Evolutionary conservation across 2,888 invertebrate genomes (phyloP).

Genomic region (Cheilosia vernalis): DNA sequence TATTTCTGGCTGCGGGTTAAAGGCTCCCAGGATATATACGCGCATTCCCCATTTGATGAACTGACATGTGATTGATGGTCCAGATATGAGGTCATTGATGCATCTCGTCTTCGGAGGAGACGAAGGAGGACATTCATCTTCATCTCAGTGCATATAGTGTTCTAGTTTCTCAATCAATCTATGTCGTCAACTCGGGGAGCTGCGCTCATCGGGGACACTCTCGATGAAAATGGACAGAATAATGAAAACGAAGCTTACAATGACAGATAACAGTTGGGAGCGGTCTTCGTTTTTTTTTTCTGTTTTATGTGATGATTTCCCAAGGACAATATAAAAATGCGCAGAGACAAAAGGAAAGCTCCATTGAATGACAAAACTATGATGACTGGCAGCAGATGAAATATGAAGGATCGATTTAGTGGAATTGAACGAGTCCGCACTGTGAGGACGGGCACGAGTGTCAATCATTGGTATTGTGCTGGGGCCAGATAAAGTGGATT

Average conservation of each 20-base stretch:
- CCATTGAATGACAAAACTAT: slow-evolving; percentile 67
- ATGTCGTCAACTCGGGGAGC: slow-evolving; percentile 49
- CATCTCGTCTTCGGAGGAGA: slow-evolving; percentile 39
- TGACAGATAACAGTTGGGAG: slow-evolving; percentile 72
- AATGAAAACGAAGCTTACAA: slow-evolving; percentile 68
- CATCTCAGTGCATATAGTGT: slow-evolving; percentile 41
- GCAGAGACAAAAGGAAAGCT: slow-evolving; percentile 63
- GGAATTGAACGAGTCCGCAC: slow-evolving; percentile 50
- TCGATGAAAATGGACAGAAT: slow-evolving; percentile 68
- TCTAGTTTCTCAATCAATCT: slow-evolving; percentile 74
- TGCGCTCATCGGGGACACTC: slow-evolving; percentile 56
- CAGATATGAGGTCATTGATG: slow-evolving; percentile 73
- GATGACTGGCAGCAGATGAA: slow-evolving; percentile 74
- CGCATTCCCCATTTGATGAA: slow-evolving; percentile 72
- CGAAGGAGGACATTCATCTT: slow-evolving; percentile 68
- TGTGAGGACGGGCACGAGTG: slow-evolving; percentile 25
- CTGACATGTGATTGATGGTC: slow-evolving; percentile 71
- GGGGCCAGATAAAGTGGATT: slow-evolving; percentile 19
- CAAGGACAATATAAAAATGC: slow-evolving; percentile 59
- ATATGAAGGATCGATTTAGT: slow-evolving; percentile 71
- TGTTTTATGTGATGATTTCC: slow-evolving; percentile 64
- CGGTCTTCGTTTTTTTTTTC: not conserved
- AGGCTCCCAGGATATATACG: slow-evolving; percentile 32
- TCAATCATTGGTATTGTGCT: slow-evolving; percentile 39
- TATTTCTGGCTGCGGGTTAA: slow-evolving; percentile 47